Conservation (phyloP, 2,113 vertebrate genomes). For the Bufo gargarizans region DNA sequence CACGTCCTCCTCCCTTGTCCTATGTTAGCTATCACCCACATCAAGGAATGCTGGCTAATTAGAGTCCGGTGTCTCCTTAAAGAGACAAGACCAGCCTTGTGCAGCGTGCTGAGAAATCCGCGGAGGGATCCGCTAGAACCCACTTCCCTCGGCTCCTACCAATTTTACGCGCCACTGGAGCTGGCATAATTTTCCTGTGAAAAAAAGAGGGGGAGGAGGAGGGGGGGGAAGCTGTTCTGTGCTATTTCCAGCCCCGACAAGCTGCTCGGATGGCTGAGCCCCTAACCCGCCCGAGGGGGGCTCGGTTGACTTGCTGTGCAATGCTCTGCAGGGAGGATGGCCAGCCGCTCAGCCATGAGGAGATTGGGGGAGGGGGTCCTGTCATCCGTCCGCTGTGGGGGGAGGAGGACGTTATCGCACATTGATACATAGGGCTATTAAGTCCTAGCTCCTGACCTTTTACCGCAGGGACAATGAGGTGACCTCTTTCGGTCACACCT, state of each 20-base stretch:
- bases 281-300: conserved; percentile 20
- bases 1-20: conserved; percentile 57
- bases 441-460: conserved; percentile 15
- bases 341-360: background rate
- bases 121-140: conserved; percentile 65
- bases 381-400: background rate
- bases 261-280: conserved; percentile 49
- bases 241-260: conserved; percentile 54
- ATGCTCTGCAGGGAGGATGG: background rate
- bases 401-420: background rate
- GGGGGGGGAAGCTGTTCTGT: conserved; percentile 24
- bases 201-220: conserved; percentile 41
- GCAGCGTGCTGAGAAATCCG: conserved; percentile 62
- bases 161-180: conserved; percentile 74
- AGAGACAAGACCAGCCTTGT: conserved; percentile 72
- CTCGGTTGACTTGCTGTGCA: background rate
- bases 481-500: background rate
- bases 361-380: background rate
- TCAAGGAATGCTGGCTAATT: conserved; percentile 71
- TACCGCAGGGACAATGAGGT: background rate
- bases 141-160: conserved; percentile 69
- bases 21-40: conserved; percentile 57
- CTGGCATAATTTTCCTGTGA: conserved; percentile 71
- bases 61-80: conserved; percentile 73
- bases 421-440: conserved; percentile 30